These are phyloP conservation scores for Otocyon megalotis DNA, from an alignment of 2,113 vertebrate species.

Conservation along the genomic window DNA sequence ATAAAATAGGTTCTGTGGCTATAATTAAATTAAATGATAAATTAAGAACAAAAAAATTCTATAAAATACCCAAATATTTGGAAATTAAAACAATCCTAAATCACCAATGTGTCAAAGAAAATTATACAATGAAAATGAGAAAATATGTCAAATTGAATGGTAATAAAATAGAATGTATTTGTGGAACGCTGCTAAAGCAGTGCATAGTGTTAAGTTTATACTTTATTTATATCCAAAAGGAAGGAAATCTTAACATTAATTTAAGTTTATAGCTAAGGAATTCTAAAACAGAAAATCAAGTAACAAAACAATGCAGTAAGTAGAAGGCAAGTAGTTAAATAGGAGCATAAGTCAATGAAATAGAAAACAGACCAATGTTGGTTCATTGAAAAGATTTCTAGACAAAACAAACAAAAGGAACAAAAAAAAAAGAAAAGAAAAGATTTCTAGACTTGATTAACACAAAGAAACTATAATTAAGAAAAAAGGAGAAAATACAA, in stretches of 20 bases:
- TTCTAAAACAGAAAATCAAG: background rate
- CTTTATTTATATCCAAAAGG: background rate
- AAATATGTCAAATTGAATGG: background rate
- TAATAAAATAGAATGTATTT: background rate
- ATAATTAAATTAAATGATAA: background rate
- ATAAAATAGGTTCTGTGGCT: background rate
- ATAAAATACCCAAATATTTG: background rate
- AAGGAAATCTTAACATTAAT: background rate
- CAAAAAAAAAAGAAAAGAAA: background rate
- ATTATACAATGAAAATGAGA: background rate
- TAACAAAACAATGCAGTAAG: background rate
- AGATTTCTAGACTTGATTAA: background rate
- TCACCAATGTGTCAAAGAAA: background rate
- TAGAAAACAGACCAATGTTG: background rate
- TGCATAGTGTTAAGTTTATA: background rate
- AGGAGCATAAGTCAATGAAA: background rate
- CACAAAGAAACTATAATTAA: background rate
- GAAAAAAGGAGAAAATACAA: background rate
- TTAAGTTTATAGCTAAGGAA: background rate
- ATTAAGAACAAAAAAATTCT: background rate
- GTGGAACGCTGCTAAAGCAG: background rate
- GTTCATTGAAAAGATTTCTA: background rate
- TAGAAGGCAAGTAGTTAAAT: background rate
- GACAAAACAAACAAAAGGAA: background rate
- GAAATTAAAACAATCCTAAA: background rate